phyloP scores from a whole-genome alignment of 2,113 vertebrate genomes.

The Corydoras sp. region DNA sequence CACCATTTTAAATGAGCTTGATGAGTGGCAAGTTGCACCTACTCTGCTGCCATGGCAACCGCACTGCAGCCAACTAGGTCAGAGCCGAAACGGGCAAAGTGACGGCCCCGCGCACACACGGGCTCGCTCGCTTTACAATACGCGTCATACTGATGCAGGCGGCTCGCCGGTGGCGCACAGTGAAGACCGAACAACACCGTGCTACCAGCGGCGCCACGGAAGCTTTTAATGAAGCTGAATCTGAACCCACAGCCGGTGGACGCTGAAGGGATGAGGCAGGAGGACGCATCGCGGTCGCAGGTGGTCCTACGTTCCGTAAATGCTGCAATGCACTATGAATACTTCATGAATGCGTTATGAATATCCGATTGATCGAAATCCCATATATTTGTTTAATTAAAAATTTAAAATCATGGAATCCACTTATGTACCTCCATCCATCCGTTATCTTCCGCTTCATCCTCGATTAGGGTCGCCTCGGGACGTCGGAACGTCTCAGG shows the following conservation, averaged over 20 bases:
- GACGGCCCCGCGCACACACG: slow-evolving; percentile 16
- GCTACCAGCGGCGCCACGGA: not conserved
- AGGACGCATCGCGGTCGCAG: too few relatives aligned
- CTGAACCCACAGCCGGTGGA: not conserved
- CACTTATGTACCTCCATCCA: too few relatives aligned
- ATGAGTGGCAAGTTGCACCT: slow-evolving; percentile 48
- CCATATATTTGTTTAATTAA: too few relatives aligned
- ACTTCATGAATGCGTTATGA: too few relatives aligned
- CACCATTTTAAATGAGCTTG: slow-evolving; percentile 47
- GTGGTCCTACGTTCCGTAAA: too few relatives aligned
- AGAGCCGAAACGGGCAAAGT: slow-evolving; percentile 35
- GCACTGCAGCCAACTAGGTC: slow-evolving; percentile 46
- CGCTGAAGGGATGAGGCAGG: not conserved
- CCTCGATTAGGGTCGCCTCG: too few relatives aligned
- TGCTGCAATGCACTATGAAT: too few relatives aligned
- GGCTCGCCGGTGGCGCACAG: too few relatives aligned
- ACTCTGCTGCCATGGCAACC: slow-evolving; percentile 48
- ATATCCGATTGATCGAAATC: too few relatives aligned
- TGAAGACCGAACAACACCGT: not conserved
- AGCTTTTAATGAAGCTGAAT: not conserved
- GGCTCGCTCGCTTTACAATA: not conserved
- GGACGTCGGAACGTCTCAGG: too few relatives aligned
- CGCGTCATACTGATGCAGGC: not conserved
- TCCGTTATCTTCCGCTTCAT: too few relatives aligned
- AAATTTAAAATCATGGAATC: too few relatives aligned